Evolutionary conservation across 2,113 vertebrate genomes (phyloP), one percentile per base, ranked within the genome.

Genomic region (Phaethornis superciliosus): DNA sequence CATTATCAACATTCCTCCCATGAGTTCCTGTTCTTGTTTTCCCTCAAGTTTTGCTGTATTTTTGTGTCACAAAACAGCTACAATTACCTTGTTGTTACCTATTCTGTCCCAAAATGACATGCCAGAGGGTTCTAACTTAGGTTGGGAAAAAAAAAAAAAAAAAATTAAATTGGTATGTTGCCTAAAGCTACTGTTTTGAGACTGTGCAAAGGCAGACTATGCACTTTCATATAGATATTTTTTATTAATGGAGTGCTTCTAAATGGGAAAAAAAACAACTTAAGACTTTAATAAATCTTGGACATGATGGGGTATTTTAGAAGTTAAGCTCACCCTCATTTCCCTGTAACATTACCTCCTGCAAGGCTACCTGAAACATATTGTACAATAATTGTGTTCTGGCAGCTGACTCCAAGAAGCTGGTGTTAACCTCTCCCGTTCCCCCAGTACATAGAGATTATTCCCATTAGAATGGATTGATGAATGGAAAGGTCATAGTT

Each of bases 401-500:
- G 94, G 85, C 92, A 88, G 94, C 88, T 78, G 76, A 56, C 82
- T 94, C 86, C 2, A 0, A 85, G 90, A 58, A 76, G 64, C 85
- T 6, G 0, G 52, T 2, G 52, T 86, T 93, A 95, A 85, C 88
- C 93, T 96, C 91, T 82, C 67, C 85, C 1, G 4, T 49, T 95
- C 93, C 88, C 93, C 89, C 7, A 35, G 55, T 67, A 91, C 40
- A 1, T 6, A 67, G 83, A 88, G 52, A 94, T 95, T 94, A 96
- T 68, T 94, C 69, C 96, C 95, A 90, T 88, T 94, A 95, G 78
- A 92, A 86, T 59, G 88, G 93, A 82, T 40, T 97, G 96, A 92
- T 91, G 83, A 93, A 96, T 95, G 79, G 86, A 94, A 94, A 94
- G 83, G 96, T 97, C 94, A 72, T 40, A 92, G 93, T 65, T 96